A percentile compares a stretch with the other conserved stretches of the same genome.
Evolutionary conservation across 2,113 vertebrate species (phyloP).

Genomic region (Daphoenositta chrysoptera): DNA sequence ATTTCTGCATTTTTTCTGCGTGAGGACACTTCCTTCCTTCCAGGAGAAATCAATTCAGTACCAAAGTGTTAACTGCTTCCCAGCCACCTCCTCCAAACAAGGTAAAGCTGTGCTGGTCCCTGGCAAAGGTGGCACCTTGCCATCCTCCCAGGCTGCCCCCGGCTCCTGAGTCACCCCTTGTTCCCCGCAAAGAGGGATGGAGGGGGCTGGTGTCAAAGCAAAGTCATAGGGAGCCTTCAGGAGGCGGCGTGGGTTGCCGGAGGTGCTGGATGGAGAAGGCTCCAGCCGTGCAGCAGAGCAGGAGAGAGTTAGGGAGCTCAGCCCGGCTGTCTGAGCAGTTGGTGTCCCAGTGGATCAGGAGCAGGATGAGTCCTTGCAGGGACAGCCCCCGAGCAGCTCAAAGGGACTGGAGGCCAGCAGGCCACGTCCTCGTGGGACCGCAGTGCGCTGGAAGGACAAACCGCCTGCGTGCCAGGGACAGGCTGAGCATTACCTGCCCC

Average conservation of each 20-base stretch:
- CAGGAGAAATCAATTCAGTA: slow-evolving; percentile 47
- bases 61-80: slow-evolving; percentile 36
- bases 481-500: not conserved
- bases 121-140: not conserved
- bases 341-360: not conserved
- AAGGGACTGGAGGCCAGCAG: not conserved
- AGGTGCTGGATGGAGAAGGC: not conserved
- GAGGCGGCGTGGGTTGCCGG: accelerated
- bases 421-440: accelerated
- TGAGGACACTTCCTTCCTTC: slow-evolving; percentile 65
- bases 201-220: not conserved
- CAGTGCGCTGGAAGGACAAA: accelerated
- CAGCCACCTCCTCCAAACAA: not conserved
- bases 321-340: not conserved
- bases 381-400: accelerated
- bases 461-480: not conserved
- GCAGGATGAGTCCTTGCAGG: not conserved
- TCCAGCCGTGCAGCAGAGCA: not conserved
- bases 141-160: not conserved
- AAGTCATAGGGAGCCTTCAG: not conserved
- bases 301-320: not conserved
- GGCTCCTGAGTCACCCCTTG: not conserved
- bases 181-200: accelerated
- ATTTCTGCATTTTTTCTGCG: slow-evolving; percentile 56
- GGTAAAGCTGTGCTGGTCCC: not conserved